These are phyloP conservation scores for Pangasius djambal DNA, from an alignment of 2,797 vertebrate genomes.

Conservation along the genomic window DNA sequence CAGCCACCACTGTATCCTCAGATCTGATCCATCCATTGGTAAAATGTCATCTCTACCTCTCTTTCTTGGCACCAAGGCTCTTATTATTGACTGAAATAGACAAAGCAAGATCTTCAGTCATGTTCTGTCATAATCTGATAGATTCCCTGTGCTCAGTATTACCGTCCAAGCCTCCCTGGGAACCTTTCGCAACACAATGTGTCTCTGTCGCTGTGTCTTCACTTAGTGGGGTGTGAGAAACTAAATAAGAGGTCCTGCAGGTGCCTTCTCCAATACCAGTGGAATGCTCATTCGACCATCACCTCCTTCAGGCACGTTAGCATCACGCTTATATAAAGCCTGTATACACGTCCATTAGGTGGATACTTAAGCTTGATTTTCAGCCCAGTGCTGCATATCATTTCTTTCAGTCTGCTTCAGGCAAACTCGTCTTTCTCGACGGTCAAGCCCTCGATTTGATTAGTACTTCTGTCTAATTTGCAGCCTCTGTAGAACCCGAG, in stretches of 20 bases:
- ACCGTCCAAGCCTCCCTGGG: not conserved
- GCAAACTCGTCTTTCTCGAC: not conserved
- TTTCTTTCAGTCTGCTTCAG: constrained; percentile 17
- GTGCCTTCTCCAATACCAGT: constrained; percentile 25
- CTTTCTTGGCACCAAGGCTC: constrained; percentile 61
- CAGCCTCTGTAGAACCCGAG: not conserved
- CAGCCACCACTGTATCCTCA: constrained; percentile 62
- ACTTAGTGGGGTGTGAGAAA: constrained; percentile 12
- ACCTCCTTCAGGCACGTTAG: constrained; percentile 1
- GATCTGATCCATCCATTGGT: constrained; percentile 48
- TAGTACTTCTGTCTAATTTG: not conserved
- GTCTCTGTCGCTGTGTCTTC: not conserved
- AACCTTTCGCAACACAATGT: not conserved
- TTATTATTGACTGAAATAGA: constrained; percentile 38
- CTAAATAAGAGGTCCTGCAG: constrained; percentile 26
- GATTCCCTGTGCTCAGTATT: not conserved
- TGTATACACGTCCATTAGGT: not conserved
- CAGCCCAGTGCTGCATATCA: not conserved
- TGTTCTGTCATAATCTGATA: constrained; percentile 8
- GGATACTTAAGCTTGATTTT: constrained; percentile 5
- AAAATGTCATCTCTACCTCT: constrained; percentile 72
- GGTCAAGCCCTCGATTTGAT: not conserved
- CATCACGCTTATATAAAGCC: not conserved
- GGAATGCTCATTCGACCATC: constrained; percentile 16
- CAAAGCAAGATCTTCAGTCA: not conserved